Evolutionary conservation across 2,888 invertebrate genomes (phyloP), one percentile per base, ranked within the genome.

Genomic region (Megalurothrips usitatus): DNA sequence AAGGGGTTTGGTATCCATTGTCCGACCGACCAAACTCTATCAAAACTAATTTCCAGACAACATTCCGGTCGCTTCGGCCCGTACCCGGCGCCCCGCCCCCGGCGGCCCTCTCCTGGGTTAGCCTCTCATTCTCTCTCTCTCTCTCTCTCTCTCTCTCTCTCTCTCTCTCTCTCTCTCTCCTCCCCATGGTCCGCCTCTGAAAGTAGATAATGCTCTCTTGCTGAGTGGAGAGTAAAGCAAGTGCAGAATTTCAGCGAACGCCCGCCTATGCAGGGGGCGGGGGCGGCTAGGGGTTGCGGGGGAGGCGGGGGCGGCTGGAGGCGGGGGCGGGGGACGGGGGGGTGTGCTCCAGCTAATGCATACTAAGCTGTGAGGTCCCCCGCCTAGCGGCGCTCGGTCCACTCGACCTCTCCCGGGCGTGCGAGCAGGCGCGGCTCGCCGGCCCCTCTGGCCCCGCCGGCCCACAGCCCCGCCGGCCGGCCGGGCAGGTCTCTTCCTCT

Each of bases 331-430:
- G 8, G 63, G 1, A n/a, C n/a, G 0, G 63, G n/a, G 9, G 0
- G 26, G 68, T 6, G 58, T 58, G 58, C 68, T 43, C 34, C 68
- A 26, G 68, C 26, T 75, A 75, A 75, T 75, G 68, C 68, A 75
- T 75, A 75, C 68, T 75, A 75, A 75, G 68, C 68, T 75, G 26
- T 12, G 68, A 75, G 58, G 58, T 58, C 68, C 52, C 52, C 10
- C 10, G 6, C 10, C 52, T 52, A 3, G 12, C 52, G 11, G 58
- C 52, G 1, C 52, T 17, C 19, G 52, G 52, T 58, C 58, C 58
- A 19, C 14, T 17, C 14, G 17, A 58, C 58, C 58, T 58, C 19
- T 4, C 58, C 14, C 58, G 58, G 14, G n/a, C n/a, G n/a, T n/a
- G n/a, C n/a, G n/a, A n/a, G n/a, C n/a, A n/a, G n/a, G n/a, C 58